A percentile compares a stretch with the other conserved stretches of the same genome.
Evolutionary conservation across 1,140 invertebrate genomes (phyloP).

Genomic region (Panonychus citri): DNA sequence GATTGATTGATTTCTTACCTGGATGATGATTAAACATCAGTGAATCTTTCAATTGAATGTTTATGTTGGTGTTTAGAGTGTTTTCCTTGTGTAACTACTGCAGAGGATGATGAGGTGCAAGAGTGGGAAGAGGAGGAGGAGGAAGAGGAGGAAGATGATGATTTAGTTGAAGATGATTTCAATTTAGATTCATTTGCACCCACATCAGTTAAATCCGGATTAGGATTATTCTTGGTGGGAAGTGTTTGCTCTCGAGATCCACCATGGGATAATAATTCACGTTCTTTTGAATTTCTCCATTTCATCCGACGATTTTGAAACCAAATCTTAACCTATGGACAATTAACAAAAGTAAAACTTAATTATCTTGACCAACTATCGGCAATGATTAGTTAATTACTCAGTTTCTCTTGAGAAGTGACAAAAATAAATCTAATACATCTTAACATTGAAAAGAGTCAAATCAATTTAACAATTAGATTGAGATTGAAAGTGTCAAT

Average conservation of each 20-base stretch:
- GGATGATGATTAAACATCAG: too few relatives aligned
- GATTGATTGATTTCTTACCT: too few relatives aligned
- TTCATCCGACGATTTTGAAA: constrained; percentile 7
- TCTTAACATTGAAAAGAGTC: too few relatives aligned
- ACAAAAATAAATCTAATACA: neutral
- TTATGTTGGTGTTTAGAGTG: too few relatives aligned
- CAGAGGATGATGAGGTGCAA: neutral
- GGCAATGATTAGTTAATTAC: too few relatives aligned
- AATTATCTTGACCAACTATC: too few relatives aligned
- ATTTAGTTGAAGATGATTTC: neutral
- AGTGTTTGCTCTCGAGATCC: constrained; percentile 80
- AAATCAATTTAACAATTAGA: too few relatives aligned
- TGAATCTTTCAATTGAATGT: too few relatives aligned
- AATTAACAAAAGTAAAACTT: neutral
- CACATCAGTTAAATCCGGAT: constrained; percentile 79
- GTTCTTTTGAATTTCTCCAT: constrained; percentile 68
- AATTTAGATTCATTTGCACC: constrained; percentile 15
- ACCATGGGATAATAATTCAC: constrained; percentile 70
- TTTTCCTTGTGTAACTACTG: too few relatives aligned
- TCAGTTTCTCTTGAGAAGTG: neutral
- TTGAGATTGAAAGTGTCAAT: too few relatives aligned
- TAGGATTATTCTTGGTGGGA: constrained; percentile 88
- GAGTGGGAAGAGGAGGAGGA: neutral
- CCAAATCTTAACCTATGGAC: constrained; percentile 39
- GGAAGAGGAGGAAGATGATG: neutral